These are phyloP conservation scores for Rhinoraja longicauda DNA, from an alignment of 2,797 vertebrate species.

Conservation along the genomic window DNA sequence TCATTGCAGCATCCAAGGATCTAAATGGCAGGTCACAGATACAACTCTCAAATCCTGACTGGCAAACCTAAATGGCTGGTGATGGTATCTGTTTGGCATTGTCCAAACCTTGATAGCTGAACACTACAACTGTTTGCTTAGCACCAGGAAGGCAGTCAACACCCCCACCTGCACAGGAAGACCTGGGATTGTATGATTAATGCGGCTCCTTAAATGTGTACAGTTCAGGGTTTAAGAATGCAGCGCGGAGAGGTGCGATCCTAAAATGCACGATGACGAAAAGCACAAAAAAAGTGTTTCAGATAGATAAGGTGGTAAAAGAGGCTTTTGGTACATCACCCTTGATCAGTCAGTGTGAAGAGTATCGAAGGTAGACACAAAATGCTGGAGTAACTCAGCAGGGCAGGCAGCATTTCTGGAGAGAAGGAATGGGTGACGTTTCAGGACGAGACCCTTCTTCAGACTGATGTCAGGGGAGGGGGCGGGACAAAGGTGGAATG, in stretches of 20 bases:
- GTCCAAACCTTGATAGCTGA: not conserved
- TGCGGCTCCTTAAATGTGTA: not conserved
- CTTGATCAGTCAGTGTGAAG: too few species aligned
- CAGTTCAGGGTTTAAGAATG: not conserved
- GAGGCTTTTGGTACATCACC: too few species aligned
- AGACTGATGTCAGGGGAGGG: too few species aligned
- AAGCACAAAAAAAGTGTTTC: not conserved
- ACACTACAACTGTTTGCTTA: not conserved
- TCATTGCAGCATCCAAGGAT: not conserved
- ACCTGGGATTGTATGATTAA: not conserved
- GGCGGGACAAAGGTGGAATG: too few species aligned
- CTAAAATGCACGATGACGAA: not conserved
- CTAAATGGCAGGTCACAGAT: not conserved
- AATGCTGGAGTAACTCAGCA: too few species aligned
- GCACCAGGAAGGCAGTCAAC: not conserved
- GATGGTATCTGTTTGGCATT: not conserved
- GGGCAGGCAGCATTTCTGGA: too few species aligned
- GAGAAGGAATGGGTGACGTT: too few species aligned
- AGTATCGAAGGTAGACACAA: too few species aligned
- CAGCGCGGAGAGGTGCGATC: too few species aligned
- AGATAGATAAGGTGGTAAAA: too few species aligned
- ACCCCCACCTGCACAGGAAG: not conserved
- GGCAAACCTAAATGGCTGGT: not conserved
- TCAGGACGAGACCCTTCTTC: too few species aligned
- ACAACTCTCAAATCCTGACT: not conserved